Percentiles rank a stretch among this genome's conserved stretches.
These are phyloP conservation scores for Drosophila arizonae DNA, from an alignment of 1,140 invertebrate genomes.

Conservation along the genomic window DNA sequence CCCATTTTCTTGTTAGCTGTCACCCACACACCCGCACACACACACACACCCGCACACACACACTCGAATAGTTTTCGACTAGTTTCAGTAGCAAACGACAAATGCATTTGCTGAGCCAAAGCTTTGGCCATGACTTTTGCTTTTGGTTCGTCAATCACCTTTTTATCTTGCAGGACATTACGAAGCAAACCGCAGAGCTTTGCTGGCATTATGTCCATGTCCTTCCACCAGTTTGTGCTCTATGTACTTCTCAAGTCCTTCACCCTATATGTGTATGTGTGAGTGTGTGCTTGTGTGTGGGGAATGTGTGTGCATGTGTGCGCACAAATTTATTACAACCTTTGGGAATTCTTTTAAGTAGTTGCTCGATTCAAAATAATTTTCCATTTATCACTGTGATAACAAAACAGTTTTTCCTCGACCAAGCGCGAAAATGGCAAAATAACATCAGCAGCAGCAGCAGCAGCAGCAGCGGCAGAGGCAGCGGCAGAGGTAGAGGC, in stretches of 20 bases:
- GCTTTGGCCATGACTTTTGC: slow-evolving; percentile 78
- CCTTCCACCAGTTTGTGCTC: slow-evolving; percentile 26
- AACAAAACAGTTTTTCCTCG: slow-evolving; percentile 74
- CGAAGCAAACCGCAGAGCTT: slow-evolving; percentile 59
- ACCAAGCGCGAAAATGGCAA: slow-evolving; percentile 73
- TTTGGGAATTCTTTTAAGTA: slow-evolving; percentile 82
- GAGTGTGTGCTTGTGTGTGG: slow-evolving; percentile 8
- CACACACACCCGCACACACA: slow-evolving; percentile 2
- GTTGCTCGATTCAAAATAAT: slow-evolving; percentile 82
- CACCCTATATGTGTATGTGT: slow-evolving; percentile 10
- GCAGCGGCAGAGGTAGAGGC: background rate
- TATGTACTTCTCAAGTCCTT: background rate
- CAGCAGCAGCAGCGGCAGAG: slow-evolving; percentile 28
- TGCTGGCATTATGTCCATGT: slow-evolving; percentile 59
- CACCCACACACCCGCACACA: background rate
- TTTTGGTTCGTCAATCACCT: slow-evolving; percentile 77
- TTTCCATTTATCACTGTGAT: slow-evolving; percentile 82
- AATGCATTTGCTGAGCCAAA: slow-evolving; percentile 73
- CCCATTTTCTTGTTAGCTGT: background rate
- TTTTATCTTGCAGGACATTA: slow-evolving; percentile 78
- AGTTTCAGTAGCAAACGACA: slow-evolving; percentile 46
- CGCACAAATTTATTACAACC: slow-evolving; percentile 77
- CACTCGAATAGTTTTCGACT: background rate
- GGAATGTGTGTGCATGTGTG: slow-evolving; percentile 22
- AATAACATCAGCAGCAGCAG: slow-evolving; percentile 62